Evolutionary conservation across 37 sponge, comb jelly and placozoan genomes (phyloP).

Genomic region (Spongilla lacustris): DNA sequence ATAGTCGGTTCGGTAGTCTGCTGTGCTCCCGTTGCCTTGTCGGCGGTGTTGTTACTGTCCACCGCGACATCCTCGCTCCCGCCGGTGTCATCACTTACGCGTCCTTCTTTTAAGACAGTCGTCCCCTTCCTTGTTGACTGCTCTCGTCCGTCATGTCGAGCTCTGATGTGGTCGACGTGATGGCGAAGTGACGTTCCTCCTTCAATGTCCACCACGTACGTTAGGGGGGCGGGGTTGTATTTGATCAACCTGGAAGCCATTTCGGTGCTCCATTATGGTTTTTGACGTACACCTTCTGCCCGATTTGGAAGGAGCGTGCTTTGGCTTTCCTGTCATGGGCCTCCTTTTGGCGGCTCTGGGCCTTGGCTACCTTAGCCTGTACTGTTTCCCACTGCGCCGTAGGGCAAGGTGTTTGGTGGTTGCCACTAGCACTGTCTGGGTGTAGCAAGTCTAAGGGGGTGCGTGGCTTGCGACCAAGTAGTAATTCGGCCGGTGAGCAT

Average conservation of each 20-base stretch:
- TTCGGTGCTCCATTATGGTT: not conserved
- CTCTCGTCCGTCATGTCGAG: not conserved
- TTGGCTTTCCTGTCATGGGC: not conserved
- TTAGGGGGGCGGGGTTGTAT: not conserved
- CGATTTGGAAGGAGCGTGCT: not conserved
- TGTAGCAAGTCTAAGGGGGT: conserved; percentile 19
- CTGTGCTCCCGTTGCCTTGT: too few species aligned
- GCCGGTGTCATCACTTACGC: too few species aligned
- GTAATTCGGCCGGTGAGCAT: conserved; percentile 27
- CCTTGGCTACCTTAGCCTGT: not conserved
- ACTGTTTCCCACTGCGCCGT: not conserved
- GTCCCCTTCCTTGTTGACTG: too few species aligned
- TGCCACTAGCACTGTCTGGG: not conserved
- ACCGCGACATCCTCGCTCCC: too few species aligned
- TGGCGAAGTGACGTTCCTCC: not conserved
- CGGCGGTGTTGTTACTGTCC: too few species aligned
- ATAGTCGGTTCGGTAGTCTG: too few species aligned
- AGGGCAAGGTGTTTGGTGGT: not conserved
- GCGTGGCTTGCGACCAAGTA: conserved; percentile 29
- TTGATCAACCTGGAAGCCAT: not conserved
- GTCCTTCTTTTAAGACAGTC: too few species aligned
- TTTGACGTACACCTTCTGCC: not conserved
- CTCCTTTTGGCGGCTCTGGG: not conserved
- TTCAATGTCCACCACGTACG: not conserved
- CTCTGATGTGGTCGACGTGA: not conserved